Evolutionary conservation across 30 jellyfish, hydroid and myxozoan species (phyloP), one percentile per base, ranked within the genome.

Genomic region (Aurelia coerulea): DNA sequence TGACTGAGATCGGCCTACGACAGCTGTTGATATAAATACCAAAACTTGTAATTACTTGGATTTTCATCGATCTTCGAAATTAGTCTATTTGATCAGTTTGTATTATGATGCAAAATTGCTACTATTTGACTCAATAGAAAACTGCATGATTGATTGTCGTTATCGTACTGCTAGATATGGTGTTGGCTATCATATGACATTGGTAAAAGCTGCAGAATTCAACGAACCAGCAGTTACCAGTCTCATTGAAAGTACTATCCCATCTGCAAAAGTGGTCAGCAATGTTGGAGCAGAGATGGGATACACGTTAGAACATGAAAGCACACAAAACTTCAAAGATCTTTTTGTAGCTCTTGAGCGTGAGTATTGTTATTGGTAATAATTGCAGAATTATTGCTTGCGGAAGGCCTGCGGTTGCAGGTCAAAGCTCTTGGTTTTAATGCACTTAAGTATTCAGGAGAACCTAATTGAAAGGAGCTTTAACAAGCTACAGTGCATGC

Each of bases 161-260:
- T 46, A 46, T 6, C 56, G 6, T 35, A 4, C 67, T 49, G 19
- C 10, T 71, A 95, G 99, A 73, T 95, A 74, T 78, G 99, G 99
- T 16, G 96, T 90, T 75, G 99, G 99, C 46, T 95, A 95, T 77
- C 98, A 91, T 53, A 78, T 95, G 97, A 90, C 94, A 10, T 52
- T 95, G 16, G 99, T 95, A 33, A 95, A 95, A 76, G 91, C 90
- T 2, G 76, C 76, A 2, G 23, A 89, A 2, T 95, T 95, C 73
- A n/a, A 85, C 18, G 96, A 95, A 34, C 35, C 46, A 12, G 66
- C 65, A 13, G 91, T 84, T 15, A 50, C 39, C 2, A 16, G 76
- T 5, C 68, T 80, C 33, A 74, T 95, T 42, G 81, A 86, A 32
- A 42, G 63, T 11, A 42, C 63, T 13, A 54, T 95, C 50, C 99